Conservation (phyloP, 2,797 vertebrate genomes). For the Phataginus tricuspis region DNA sequence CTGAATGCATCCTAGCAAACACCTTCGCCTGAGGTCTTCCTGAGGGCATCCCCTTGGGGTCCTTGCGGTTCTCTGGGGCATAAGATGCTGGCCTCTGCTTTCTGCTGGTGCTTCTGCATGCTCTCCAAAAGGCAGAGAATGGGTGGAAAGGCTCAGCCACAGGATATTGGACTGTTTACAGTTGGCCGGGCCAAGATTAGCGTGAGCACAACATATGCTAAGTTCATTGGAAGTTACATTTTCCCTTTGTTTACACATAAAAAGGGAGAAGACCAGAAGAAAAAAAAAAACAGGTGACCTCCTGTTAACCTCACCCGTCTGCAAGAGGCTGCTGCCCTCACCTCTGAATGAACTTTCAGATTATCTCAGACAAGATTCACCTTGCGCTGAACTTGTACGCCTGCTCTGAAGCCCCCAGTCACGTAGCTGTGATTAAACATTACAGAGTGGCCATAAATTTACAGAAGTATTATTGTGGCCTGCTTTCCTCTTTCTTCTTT, state of each 20-base stretch:
- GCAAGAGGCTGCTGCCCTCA: constrained; percentile 90
- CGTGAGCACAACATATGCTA: constrained; percentile 79
- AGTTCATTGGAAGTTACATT: constrained; percentile 81
- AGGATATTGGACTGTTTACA: constrained; percentile 52
- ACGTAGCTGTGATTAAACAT: constrained; percentile 86
- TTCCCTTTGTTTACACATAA: constrained; percentile 81
- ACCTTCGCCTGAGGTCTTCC: background rate
- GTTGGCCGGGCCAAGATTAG: constrained; percentile 59
- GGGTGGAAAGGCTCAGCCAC: constrained; percentile 65
- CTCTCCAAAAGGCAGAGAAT: constrained; percentile 41
- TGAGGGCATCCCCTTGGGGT: background rate
- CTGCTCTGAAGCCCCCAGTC: constrained; percentile 84
- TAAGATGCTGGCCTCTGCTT: constrained; percentile 21
- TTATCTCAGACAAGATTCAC: constrained; percentile 91
- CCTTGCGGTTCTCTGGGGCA: background rate
- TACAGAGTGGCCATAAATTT: constrained; percentile 82
- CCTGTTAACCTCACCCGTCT: constrained; percentile 87
- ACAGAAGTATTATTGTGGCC: constrained; percentile 76
- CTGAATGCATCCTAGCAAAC: background rate
- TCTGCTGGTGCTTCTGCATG: constrained; percentile 44
- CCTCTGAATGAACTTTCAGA: constrained; percentile 94
- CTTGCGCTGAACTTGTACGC: constrained; percentile 89
- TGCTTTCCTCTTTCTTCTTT: constrained; percentile 82
- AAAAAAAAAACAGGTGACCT: constrained; percentile 82
- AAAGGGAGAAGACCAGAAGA: constrained; percentile 75